phyloP scores from a whole-genome alignment of 2,797 vertebrate species.

The Lemur catta region DNA sequence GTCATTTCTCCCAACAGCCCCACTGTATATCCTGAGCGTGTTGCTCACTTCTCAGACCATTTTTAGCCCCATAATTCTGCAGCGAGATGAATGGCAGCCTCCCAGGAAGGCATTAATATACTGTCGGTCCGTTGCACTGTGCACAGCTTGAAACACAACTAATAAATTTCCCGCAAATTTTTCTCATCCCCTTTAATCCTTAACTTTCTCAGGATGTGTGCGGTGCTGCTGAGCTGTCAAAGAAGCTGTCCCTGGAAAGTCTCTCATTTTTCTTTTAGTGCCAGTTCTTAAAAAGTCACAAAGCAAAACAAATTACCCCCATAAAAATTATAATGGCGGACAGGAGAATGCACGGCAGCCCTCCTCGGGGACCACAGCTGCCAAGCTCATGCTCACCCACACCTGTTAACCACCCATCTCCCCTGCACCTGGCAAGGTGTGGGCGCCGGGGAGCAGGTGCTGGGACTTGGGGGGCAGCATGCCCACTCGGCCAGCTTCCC shows the following conservation, averaged over 20 bases:
- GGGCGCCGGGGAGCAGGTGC: not conserved
- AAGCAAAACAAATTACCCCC: slow-evolving; percentile 70
- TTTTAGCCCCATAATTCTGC: not conserved
- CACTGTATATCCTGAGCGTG: not conserved
- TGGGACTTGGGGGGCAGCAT: not conserved
- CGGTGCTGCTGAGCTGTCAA: not conserved
- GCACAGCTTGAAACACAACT: slow-evolving; percentile 42
- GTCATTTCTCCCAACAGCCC: slow-evolving; percentile 18
- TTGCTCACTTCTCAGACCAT: not conserved
- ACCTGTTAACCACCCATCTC: not conserved
- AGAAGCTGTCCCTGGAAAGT: slow-evolving; percentile 19
- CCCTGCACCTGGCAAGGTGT: accelerated
- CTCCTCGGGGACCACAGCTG: not conserved
- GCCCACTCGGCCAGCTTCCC: not conserved
- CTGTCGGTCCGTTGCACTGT: not conserved
- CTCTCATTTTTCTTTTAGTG: slow-evolving; percentile 62
- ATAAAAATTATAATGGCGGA: slow-evolving; percentile 45
- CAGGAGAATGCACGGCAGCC: not conserved
- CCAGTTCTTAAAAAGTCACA: slow-evolving; percentile 61
- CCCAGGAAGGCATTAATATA: not conserved
- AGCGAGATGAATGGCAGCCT: not conserved
- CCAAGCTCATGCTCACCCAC: not conserved
- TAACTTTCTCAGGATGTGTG: not conserved
- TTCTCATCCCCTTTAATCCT: not conserved
- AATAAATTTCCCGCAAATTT: slow-evolving; percentile 30